These are phyloP conservation scores for Cottoperca gobio DNA, from an alignment of 2,797 vertebrate genomes.

Conservation along the genomic window DNA sequence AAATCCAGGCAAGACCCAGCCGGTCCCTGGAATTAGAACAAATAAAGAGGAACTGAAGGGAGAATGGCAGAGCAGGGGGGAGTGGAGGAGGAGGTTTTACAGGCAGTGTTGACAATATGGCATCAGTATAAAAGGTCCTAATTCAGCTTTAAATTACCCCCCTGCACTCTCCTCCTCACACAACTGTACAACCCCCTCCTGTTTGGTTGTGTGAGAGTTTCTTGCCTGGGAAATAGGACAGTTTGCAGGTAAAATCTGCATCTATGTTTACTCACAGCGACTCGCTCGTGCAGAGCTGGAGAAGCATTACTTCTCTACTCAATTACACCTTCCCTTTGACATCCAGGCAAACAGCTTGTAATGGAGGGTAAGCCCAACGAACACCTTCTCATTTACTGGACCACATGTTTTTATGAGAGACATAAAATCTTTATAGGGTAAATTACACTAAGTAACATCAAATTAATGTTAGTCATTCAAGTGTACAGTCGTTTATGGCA, in stretches of 20 bases:
- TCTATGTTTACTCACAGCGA: constrained; percentile 27
- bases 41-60: constrained; percentile 82
- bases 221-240: constrained; percentile 35
- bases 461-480: not conserved
- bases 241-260: constrained; percentile 40
- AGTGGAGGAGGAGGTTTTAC: constrained; percentile 73
- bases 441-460: constrained; percentile 31
- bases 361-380: constrained; percentile 41
- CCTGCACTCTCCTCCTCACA: constrained; percentile 53
- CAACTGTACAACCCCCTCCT: constrained; percentile 45
- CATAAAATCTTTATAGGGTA: constrained; percentile 40
- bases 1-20: constrained; percentile 89
- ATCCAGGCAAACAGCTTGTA: constrained; percentile 25
- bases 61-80: constrained; percentile 68
- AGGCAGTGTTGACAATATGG: constrained; percentile 83
- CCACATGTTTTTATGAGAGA: constrained; percentile 45
- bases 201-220: constrained; percentile 49
- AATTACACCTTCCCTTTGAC: constrained; percentile 30
- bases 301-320: constrained; percentile 17
- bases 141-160: constrained; percentile 83
- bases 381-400: constrained; percentile 53
- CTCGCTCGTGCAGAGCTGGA: constrained; percentile 30
- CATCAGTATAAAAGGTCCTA: constrained; percentile 83
- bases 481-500: constrained; percentile 7
- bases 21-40: constrained; percentile 87